phyloP scores from a whole-genome alignment of 2,888 invertebrate species.

The Eupithecia exiguata region DNA sequence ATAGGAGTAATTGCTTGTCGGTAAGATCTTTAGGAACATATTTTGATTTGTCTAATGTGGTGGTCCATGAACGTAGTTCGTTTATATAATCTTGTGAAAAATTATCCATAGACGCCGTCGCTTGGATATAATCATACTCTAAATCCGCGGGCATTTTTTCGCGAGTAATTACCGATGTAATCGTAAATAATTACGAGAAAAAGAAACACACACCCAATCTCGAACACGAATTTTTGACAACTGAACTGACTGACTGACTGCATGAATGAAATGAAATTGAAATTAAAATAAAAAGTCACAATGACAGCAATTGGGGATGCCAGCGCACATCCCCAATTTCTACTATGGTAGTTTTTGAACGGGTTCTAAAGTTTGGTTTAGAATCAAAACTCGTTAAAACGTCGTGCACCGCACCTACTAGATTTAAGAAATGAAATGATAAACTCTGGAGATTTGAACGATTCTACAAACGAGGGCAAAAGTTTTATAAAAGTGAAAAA shows the following conservation, averaged over 20 bases:
- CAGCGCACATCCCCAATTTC: conserved; percentile 33
- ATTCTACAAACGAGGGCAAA: neutral
- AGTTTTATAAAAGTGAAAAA: neutral
- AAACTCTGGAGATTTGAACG: neutral
- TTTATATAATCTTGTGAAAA: conserved; percentile 80
- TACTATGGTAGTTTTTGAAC: conserved; percentile 33
- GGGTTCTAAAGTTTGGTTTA: no score
- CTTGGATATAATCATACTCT: conserved; percentile 73
- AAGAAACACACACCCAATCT: conserved; percentile 53
- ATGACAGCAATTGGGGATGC: conserved; percentile 39
- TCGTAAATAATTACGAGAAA: conserved; percentile 61
- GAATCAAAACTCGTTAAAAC: neutral
- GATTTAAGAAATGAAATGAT: neutral
- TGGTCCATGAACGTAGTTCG: conserved; percentile 74
- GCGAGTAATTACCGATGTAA: conserved; percentile 45
- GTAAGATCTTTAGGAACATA: conserved; percentile 79
- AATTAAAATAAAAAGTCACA: conserved; percentile 26
- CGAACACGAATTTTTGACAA: conserved; percentile 64
- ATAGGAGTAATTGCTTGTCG: conserved; percentile 86
- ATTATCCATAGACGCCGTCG: conserved; percentile 73
- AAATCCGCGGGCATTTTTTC: conserved; percentile 70
- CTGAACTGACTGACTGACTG: conserved; percentile 51
- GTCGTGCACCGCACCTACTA: neutral
- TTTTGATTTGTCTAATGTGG: conserved; percentile 76
- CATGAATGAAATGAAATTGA: no score